Conservation (phyloP, 2,113 vertebrate genomes). For the Panthera leo region DNA sequence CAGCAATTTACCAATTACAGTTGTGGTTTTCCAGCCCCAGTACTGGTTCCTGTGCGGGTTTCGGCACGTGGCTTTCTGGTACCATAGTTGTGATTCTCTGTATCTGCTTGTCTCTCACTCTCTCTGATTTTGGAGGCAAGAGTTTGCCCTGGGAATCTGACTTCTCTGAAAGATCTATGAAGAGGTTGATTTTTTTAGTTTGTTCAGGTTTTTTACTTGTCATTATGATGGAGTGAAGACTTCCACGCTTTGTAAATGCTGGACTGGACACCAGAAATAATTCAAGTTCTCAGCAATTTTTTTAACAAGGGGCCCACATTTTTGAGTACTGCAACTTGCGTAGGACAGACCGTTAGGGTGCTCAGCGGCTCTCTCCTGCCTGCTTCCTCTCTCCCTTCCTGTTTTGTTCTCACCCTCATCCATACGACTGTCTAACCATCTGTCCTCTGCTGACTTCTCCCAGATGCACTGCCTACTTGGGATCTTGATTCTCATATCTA, state of each 20-base stretch:
- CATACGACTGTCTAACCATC: neutral
- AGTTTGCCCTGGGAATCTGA: neutral
- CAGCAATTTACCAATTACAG: neutral
- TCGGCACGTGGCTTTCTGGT: neutral
- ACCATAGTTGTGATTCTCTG: neutral
- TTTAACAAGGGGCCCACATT: neutral
- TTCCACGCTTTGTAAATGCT: neutral
- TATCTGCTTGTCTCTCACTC: too few species aligned
- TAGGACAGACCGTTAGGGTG: neutral
- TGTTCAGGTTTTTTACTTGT: neutral
- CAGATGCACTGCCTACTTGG: neutral
- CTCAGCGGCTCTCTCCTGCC: neutral
- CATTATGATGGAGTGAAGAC: neutral
- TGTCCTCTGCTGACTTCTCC: neutral
- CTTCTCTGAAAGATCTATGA: neutral
- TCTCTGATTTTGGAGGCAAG: neutral
- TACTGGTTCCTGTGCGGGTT: neutral
- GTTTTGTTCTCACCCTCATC: neutral
- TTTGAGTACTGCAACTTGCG: neutral
- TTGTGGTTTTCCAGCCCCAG: neutral
- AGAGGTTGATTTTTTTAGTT: neutral
- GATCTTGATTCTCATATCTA: neutral
- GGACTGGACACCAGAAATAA: neutral
- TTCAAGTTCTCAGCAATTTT: neutral
- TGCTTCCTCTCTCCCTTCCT: neutral